Evolutionary conservation across 2,113 vertebrate genomes (phyloP).

Genomic region (Nothobranchius furzeri): DNA sequence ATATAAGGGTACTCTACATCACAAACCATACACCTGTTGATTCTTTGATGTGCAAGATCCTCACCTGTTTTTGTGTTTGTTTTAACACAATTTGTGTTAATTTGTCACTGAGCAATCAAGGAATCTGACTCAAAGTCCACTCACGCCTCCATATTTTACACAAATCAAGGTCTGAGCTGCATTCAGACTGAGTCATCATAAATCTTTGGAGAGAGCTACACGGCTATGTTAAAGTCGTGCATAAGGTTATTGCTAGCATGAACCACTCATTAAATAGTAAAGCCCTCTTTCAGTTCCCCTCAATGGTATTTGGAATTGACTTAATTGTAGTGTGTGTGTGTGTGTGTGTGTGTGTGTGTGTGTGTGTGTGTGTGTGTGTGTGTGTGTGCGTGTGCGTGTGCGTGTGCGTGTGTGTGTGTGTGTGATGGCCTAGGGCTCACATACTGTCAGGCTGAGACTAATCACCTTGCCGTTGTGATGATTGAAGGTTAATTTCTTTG

Average conservation of each 20-base stretch:
- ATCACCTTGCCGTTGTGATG: constrained; percentile 66
- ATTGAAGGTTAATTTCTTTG: constrained; percentile 59
- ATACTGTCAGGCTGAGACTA: constrained; percentile 55
- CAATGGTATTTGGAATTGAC: constrained; percentile 20
- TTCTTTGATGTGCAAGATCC: constrained; percentile 14
- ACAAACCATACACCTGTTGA: constrained; percentile 25
- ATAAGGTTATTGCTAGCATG: constrained; percentile 3
- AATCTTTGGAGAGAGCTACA: not conserved
- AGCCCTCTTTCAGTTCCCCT: constrained; percentile 4
- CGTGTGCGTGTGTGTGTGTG: constrained; percentile 7
- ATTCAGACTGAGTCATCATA: not conserved
- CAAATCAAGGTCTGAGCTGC: not conserved
- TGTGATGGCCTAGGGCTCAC: constrained; percentile 14
- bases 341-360: not conserved
- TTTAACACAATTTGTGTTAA: not conserved
- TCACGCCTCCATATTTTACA: constrained; percentile 6
- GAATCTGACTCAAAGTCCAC: constrained; percentile 26
- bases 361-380: not conserved
- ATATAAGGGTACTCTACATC: too few relatives aligned
- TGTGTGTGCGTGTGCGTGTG: constrained; percentile 2
- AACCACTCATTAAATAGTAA: constrained; percentile 1
- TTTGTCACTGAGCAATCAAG: not conserved
- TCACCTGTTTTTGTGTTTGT: constrained; percentile 9
- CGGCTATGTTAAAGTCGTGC: not conserved
- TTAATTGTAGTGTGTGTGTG: not conserved